Base-by-base conservation (phyloP, 1,140 invertebrate genomes). In the Bombus haemorrhoidalis region DNA sequence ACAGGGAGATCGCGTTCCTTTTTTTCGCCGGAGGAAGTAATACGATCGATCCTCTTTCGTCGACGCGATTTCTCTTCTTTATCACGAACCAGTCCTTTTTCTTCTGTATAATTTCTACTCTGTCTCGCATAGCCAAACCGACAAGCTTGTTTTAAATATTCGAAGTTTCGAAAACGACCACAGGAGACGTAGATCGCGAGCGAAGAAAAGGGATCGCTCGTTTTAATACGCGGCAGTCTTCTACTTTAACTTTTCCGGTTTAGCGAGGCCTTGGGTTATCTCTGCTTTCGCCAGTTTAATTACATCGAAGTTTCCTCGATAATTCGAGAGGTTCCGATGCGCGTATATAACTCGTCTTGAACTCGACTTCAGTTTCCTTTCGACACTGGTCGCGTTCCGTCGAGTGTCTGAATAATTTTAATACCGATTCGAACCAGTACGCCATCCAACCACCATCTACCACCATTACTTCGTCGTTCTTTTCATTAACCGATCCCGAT, bases 271-370 rank as follows among this genome's bases (percentile, higher is more conserved):
- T 90, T 87, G 87, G 90, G 92, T 93, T 94, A 94, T 94, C 93
- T 92, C 87, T 87, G 88, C 92, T 92, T 92, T 83, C 90, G 89
- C 90, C 88, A 93, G 91, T 93, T 94, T 94, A 94, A 94, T 94
- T 94, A 93, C 92, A 89, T 92, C 73, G 68, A 94, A 93, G 91
- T 94, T 94, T 94, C 92, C 91, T 93, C 92, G 92, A 94, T 94
- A 94, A 94, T 94, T 94, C 90, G 91, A 91, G 86, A 89, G 82
- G 88, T 90, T 87, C 86, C 85, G 88, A 93, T 93, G 90, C 86
- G 85, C 89, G 85, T 91, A n/a, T 66, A 66, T 53, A 87, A 91
- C 88, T 91, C 87, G 83, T 86, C 86, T 89, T 81, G 75, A 69
- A 69, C 83, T 87, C 81, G 86, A 72, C 84, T 86, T 87, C 69